Base-by-base conservation (phyloP, 2,113 vertebrate genomes). In the Antennarius striatus region DNA sequence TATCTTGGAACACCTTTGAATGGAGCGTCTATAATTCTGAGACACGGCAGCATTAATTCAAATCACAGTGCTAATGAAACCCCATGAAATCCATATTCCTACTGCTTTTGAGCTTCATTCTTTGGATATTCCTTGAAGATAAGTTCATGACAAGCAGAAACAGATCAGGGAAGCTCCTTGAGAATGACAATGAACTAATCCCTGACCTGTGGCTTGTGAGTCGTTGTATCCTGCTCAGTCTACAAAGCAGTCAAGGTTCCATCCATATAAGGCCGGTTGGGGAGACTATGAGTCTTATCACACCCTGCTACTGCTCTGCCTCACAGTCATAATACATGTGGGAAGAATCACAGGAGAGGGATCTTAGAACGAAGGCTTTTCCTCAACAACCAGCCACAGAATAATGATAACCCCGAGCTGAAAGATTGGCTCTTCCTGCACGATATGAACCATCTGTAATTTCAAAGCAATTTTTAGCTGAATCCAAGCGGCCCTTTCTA, bases 361-460 rank as follows among this genome's bases (percentile, higher is more conserved):
- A 85, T 89, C 83, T 75, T 78, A 90, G 68, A 60, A 61, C 42
- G 43, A 73, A 65, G 77, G 48, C 79, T 63, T 56, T 75, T 63
- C 63, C 66, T 57, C 73, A 79, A 79, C 78, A 83, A 74, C 80
- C 76, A 73, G 75, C 88, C 85, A 70, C 82, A 85, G 75, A 77
- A 81, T 86, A 87, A 84, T 80, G 84, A 92, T 78, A 86, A 90
- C 73, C 60, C 62, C 71, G 63, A 70, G 49, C 54, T 56, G 71
- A 60, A 69, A 68, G 75, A 74, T 67, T 30, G 50, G 45, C 66
- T 65, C 79, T 77, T 71, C 72, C 77, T 13, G 10, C 63, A 69
- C 65, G 69, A 84, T 72, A 48, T 42, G 75, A 66, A 75, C 68
- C 72, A 71, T 77, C 86, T 90, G 80, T 89, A 84, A 89, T 89